Base-by-base conservation (phyloP, 2,888 invertebrate genomes). In the Caenorhabditis wallacei region DNA sequence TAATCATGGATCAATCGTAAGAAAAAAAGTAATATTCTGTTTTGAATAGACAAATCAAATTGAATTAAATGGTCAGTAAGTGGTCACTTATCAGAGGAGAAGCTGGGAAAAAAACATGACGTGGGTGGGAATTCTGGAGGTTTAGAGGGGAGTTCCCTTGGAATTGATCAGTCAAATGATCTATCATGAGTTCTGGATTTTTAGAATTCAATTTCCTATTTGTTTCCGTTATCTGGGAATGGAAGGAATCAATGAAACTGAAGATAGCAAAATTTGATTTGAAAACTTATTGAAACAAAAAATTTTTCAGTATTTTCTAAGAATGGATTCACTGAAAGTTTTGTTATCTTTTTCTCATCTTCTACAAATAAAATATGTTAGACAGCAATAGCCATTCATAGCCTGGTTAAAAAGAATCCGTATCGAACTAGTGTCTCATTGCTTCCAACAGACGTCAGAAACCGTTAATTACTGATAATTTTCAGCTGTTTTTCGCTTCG, bases 401-500 rank as follows among this genome's bases (percentile, higher is more conserved):
- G n/a, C n/a, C n/a, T n/a, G n/a, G n/a, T n/a, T n/a, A 30, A 30
- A 30, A 30, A 30, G 30, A 30, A 8, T 30, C 30, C 8, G 30
- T 5, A 30, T 30, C 30, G 30, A 30, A 30, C n/a, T n/a, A n/a
- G n/a, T n/a, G 30, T 30, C 30, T 30, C 30, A 46, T 1, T 46
- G 5, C 24, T 0, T 16, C 13, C 13, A 24, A 20, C 26, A 8
- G 20, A 53, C 53, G 53, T 53, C 24, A 20, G 22, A 20, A 11
- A 8, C 35, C 1, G 35, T 20, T 10, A 22, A 24, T n/a, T 37
- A 18, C 2, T 43, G n/a, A 16, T n/a, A 53, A 53, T 72, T 51
- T 48, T 59, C 70, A 71, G 40, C 71, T 72, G 71, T 26, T 66
- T 7, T 18, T 30, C 48, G 26, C 37, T 37, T 10, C 18, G 13